Percentiles rank a stretch among this genome's conserved stretches.
Evolutionary conservation across 2,113 vertebrate genomes (phyloP).

Genomic region (Eublepharis macularius): DNA sequence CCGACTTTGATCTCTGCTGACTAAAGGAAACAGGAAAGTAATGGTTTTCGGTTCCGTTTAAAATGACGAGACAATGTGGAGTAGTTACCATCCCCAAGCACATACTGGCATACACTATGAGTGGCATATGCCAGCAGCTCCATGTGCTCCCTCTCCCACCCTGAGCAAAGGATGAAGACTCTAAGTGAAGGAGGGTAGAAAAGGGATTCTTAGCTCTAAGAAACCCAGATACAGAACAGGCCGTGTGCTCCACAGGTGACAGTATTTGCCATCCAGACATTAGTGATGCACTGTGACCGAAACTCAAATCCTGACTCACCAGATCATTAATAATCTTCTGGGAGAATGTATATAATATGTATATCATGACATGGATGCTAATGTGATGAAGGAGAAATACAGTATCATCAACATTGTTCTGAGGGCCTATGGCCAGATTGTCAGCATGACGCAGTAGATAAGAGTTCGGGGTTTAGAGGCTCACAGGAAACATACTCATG

Average conservation of each 20-base stretch:
- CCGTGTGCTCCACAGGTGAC: neutral
- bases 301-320: neutral
- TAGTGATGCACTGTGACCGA: neutral
- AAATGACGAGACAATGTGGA: neutral
- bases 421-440: neutral
- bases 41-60: neutral
- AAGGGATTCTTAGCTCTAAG: neutral
- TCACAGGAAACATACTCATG: no score
- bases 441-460: neutral
- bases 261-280: neutral
- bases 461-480: no score
- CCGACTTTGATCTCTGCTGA: slow-evolving; percentile 89
- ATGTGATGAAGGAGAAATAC: neutral
- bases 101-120: neutral
- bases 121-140: neutral
- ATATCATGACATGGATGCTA: neutral
- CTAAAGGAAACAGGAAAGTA: slow-evolving; percentile 42
- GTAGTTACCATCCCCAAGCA: neutral
- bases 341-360: neutral
- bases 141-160: neutral
- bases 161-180: neutral
- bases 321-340: neutral
- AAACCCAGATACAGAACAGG: neutral
- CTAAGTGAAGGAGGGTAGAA: neutral
- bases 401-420: neutral